Conservation (phyloP, 37 sponge, comb jelly and placozoan genomes). For the Eunapius fragilis region DNA sequence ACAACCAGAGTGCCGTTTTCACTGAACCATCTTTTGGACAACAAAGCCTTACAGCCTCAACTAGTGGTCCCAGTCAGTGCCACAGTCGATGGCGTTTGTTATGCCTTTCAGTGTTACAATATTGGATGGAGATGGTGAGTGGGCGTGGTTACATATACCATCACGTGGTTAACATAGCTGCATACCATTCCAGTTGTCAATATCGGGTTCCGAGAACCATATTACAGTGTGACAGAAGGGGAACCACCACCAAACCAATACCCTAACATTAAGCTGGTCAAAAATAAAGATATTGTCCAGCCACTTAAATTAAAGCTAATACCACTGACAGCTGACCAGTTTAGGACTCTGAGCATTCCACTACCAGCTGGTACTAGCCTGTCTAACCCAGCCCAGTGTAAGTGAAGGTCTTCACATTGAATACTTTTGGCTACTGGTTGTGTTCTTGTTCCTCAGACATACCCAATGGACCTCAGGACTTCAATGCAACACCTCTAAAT, state of each 20-base stretch:
- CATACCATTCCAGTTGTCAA: background rate
- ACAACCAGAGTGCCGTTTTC: background rate
- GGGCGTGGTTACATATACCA: background rate
- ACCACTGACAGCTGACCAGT: background rate
- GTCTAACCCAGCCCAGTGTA: background rate
- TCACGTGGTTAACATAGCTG: too few species aligned
- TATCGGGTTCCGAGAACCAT: background rate
- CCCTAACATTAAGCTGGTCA: background rate
- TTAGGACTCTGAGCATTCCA: background rate
- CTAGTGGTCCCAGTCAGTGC: background rate
- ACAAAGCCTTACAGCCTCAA: background rate
- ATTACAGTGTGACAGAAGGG: background rate
- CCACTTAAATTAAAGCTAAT: background rate
- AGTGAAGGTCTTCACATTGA: background rate
- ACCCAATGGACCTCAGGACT: too few species aligned
- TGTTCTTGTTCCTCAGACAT: too few species aligned
- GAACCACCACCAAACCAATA: background rate
- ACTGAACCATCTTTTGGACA: background rate
- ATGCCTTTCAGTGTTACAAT: background rate
- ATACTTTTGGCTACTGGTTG: too few species aligned
- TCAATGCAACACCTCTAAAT: too few species aligned
- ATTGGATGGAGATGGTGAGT: background rate
- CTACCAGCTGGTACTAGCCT: background rate
- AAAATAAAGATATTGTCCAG: background rate
- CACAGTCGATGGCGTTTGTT: background rate